phyloP scores from a whole-genome alignment of 2,113 vertebrate species.

The Equus quagga region DNA sequence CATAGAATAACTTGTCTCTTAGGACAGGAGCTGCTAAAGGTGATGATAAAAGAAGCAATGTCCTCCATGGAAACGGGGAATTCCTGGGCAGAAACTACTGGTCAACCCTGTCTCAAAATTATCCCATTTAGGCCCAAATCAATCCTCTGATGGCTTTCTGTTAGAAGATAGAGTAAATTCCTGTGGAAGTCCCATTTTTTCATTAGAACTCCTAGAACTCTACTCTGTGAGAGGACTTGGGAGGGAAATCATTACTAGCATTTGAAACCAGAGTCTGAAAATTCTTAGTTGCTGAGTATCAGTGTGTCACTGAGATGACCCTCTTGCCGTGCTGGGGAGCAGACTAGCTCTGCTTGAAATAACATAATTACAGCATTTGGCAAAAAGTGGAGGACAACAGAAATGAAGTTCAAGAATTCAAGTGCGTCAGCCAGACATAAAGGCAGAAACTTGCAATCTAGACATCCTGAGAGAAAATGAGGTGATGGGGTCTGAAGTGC shows the following conservation, averaged over 20 bases:
- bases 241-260: constrained; percentile 18
- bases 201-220: background rate
- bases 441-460: constrained; percentile 40
- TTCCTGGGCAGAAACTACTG: background rate
- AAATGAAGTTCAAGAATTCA: constrained; percentile 64
- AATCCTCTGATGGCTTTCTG: constrained; percentile 15
- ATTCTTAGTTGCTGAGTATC: background rate
- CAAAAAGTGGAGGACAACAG: constrained; percentile 51
- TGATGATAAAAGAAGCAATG: background rate
- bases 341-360: constrained; percentile 57
- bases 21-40: background rate
- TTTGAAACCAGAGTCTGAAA: constrained; percentile 54
- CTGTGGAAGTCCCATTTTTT: background rate
- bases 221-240: background rate
- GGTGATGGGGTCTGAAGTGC: constrained; percentile 20
- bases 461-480: background rate
- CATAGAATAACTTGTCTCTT: constrained; percentile 50
- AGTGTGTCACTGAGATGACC: background rate
- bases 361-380: constrained; percentile 44
- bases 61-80: background rate
- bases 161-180: constrained; percentile 17
- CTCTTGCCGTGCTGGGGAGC: background rate
- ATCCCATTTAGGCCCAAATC: background rate
- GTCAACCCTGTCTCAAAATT: background rate
- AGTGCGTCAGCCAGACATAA: constrained; percentile 28